Conservation (phyloP, 2,888 invertebrate species). For the Balanococcus diminutus region DNA sequence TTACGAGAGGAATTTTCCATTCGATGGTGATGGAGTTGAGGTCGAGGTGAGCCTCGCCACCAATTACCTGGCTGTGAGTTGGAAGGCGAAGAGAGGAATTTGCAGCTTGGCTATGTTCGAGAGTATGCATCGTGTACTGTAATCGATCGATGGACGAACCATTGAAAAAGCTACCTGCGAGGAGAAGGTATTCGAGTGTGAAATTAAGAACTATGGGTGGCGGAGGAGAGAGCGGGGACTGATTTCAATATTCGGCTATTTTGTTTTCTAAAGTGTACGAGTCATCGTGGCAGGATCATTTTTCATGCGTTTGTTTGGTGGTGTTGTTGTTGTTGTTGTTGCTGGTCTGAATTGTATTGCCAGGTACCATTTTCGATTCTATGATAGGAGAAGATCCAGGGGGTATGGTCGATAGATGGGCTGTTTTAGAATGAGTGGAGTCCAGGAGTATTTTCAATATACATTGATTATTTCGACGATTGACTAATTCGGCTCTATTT, state of each 20-base stretch:
- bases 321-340: neutral
- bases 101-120: too few relatives aligned
- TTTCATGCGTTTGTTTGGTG: neutral
- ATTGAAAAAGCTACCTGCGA: neutral
- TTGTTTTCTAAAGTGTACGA: neutral
- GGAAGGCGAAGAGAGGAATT: neutral
- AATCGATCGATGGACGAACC: neutral
- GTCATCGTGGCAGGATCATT: slow-evolving; percentile 11
- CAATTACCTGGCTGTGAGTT: neutral
- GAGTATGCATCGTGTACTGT: neutral
- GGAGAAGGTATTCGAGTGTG: neutral
- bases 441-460: too few relatives aligned
- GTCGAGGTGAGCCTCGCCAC: neutral
- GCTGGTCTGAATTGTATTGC: neutral
- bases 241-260: neutral
- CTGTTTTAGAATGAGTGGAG: too few relatives aligned
- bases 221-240: neutral
- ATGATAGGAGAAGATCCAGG: neutral
- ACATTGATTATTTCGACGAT: too few relatives aligned
- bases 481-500: too few relatives aligned
- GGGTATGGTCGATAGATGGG: too few relatives aligned
- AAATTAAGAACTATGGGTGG: neutral
- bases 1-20: neutral
- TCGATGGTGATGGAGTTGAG: too few relatives aligned
- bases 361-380: neutral